Base-by-base conservation (phyloP, 2,888 invertebrate genomes). In the Dynastes grantii region DNA sequence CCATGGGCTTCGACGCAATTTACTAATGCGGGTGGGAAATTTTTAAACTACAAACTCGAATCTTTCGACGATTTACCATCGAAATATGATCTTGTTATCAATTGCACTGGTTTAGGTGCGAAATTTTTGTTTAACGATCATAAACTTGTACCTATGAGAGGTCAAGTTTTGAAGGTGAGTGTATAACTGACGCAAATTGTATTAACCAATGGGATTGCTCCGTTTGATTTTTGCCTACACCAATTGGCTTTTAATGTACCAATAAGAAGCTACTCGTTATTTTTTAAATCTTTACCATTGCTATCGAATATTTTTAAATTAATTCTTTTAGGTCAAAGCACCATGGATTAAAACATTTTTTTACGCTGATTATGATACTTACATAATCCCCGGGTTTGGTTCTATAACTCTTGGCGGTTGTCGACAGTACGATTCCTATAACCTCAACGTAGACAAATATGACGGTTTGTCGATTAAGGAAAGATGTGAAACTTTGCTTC, bases 341-440 rank as follows among this genome's bases (percentile, higher is more conserved):
- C 97, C 97, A 0, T 98, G 97, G 97, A 90, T 98, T 65, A 97
- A 96, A 89, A 94, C 93, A 8, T 97, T 96, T 76, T 95, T 95
- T 86, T 98, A 96, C 85, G 95, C 93, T 0, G 97, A 97, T 85
- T 92, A 93, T 79, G 96, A 96, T 83, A 94, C 96, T 0, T 98
- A 98, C 86, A 92, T 98, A 1, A 92, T 97, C 78, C 97, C 97
- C 4, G 94, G 93, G 0, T 90, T 93, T 80, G 92, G 94, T 81
- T 87, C 89, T 0, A 94, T 96, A 0, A 96, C 96, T 0, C 89
- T 98, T 49, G 98, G 98, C 0, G 98, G 98, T 0, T 93, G 94
- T 65, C 90, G 97, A 76, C 95, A 96, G 83, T 96, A 93, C 83
- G 96, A 95, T 82, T 95, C 95, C 82, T 95, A 93, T 84, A 94